Evolutionary conservation across 2,888 invertebrate genomes (phyloP), one percentile per base, ranked within the genome.

Genomic region (Brachycybe producta): DNA sequence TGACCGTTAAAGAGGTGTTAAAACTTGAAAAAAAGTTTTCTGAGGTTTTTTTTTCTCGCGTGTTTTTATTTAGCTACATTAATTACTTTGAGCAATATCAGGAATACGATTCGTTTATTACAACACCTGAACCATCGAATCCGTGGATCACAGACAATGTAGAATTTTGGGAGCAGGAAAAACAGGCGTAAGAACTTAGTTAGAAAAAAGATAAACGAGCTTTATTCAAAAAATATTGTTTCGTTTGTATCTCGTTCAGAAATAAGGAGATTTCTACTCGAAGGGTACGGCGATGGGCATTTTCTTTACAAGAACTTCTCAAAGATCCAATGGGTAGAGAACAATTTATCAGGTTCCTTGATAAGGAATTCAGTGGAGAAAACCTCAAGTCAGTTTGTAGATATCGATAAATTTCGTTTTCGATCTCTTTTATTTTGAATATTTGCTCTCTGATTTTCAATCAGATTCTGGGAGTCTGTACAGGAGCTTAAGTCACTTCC

Each of bases 311-410:
- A 56, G 98, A 98, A 69, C 72, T 98, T 49, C 73, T 98, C 5
- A 82, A 83, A 58, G 98, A 98, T 74, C 80, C 87, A n/a, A 79
- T 91, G 13, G 98, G 98, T 2, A 75, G 85, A 57, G 97, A 98
- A 49, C 95, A 97, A 69, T 95, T 99, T 69, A 82, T 84, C 55
- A 82, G 80, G 64, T 98, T 98, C 70, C 76, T 98, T 42, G 87
- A 88, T 64, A 98, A 97, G 68, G 97, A 98, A 71, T 98, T 97
- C 70, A 94, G 94, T 62, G 91, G 90, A 41, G 98, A 98, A 75
- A 98, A 98, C 73, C 77, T 98, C 61, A 90, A 90, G 90, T 94
- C 66, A 77, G 67, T n/a, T n/a, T n/a, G n/a, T n/a, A 42, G 27
- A 52, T 40, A 44, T 40, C 39, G 39, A 38, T 39, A 19, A 17